Base-by-base conservation (phyloP, 1,140 invertebrate genomes). In the Sycobia sp. region DNA sequence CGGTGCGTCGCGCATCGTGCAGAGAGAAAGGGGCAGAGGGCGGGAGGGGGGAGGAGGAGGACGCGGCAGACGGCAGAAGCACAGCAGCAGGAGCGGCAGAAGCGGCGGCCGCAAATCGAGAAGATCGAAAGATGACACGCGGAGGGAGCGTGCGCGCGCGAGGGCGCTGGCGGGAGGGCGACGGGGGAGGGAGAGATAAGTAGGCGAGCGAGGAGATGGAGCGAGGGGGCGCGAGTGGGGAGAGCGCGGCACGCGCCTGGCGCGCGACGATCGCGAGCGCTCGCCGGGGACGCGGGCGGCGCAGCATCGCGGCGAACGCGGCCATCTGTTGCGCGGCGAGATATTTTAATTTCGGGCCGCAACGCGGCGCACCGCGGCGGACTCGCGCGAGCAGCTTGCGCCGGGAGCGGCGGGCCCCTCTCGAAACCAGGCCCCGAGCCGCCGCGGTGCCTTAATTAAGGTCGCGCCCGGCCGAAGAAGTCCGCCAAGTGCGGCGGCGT, bases 81-180 rank as follows among this genome's bases (percentile, higher is more conserved):
- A 13, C 22, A 23, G 43, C 57, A 63, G 41, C 55, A 47, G 47
- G 62, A 65, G 46, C 22, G 18, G 50, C 22, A 34, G 66, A 23
- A 29, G 62, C 62, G 57, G 47, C 8, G 41, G 49, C 27, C 62
- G 59, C 64, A n/a, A 43, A 41, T 36, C 29, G 34, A 32, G 29
- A 20, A n/a, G 55, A 58, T 58, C 43, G 56, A 58, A 58, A 58
- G 44, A 65, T 64, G 49, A 55, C 56, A 54, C 54, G 64, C 29
- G 49, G 54, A 57, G 56, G 20, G 16, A 39, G 44, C 44, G 49
- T n/a, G 23, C n/a, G 9, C 32, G 22, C 25, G 25, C 3, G 29
- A 29, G 34, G 13, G 29, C 11, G 29, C 22, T n/a, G 14, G 38
- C 5, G 50, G 38, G 44, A 27, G 36, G 20, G 44, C 10, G 34